Conservation (phyloP, 2,113 vertebrate species). For the Lichenostomus cassidix region DNA sequence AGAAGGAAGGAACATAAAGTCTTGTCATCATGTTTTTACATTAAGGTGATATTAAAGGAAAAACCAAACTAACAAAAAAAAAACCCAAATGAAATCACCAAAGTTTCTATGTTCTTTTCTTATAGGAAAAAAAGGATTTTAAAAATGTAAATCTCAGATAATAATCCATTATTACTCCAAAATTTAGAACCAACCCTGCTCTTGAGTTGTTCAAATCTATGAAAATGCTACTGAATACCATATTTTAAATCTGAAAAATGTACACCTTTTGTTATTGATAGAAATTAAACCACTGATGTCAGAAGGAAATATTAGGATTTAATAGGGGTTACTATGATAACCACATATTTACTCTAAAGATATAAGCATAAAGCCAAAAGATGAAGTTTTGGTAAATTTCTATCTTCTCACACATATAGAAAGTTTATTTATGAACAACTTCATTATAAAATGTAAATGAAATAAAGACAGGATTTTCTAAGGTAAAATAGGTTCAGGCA, state of each 20-base stretch:
- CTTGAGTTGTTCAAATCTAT: not conserved
- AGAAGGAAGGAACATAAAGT: not conserved
- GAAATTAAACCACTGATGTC: not conserved
- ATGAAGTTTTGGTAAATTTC: not conserved
- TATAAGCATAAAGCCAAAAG: not conserved
- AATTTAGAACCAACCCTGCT: not conserved
- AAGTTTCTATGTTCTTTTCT: not conserved
- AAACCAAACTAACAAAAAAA: not conserved
- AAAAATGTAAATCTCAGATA: not conserved
- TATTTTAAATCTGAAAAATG: not conserved
- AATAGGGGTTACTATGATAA: not conserved
- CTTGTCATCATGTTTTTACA: not conserved
- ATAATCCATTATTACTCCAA: not conserved
- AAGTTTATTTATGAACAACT: not conserved
- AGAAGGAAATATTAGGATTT: not conserved
- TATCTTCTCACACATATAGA: not conserved
- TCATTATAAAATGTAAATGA: not conserved
- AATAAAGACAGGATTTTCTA: not conserved
- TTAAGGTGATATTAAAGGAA: not conserved
- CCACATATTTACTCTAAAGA: not conserved
- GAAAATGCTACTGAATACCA: not conserved
- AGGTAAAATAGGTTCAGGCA: not conserved
- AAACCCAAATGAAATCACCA: not conserved
- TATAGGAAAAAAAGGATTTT: no score
- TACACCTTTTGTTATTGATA: not conserved